Evolutionary conservation across 2,888 invertebrate genomes (phyloP).

Genomic region (Acanthosepion pharaonis): DNA sequence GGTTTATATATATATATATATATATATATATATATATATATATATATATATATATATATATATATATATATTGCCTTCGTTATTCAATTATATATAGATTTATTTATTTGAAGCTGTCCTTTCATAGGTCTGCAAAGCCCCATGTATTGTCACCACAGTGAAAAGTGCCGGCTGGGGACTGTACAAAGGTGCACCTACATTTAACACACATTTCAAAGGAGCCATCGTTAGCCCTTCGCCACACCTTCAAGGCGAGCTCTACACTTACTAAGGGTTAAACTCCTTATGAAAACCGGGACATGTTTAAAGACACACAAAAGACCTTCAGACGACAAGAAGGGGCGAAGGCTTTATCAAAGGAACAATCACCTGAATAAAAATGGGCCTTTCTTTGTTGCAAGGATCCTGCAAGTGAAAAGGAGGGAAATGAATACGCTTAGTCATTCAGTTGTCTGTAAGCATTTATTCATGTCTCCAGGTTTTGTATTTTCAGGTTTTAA

Average conservation of each 20-base stretch:
- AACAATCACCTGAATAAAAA: not conserved
- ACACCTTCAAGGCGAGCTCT: too few species aligned
- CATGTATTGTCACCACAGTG: not conserved
- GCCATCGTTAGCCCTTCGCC: not conserved
- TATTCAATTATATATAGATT: not conserved
- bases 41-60: too few species aligned
- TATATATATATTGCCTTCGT: not conserved
- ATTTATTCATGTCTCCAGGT: not conserved
- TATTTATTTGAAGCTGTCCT: not conserved
- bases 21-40: too few species aligned
- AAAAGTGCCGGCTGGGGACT: not conserved
- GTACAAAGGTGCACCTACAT: not conserved
- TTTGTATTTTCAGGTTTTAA: not conserved
- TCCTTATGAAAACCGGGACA: not conserved
- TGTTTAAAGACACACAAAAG: not conserved
- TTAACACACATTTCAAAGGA: not conserved
- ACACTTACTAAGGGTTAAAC: too few species aligned
- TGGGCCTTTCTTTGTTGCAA: not conserved
- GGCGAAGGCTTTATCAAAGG: not conserved
- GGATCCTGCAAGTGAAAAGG: not conserved
- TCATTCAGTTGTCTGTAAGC: not conserved
- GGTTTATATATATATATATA: not conserved
- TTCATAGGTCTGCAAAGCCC: not conserved
- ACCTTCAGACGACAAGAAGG: not conserved
- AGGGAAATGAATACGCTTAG: not conserved